Conservation (phyloP, 1,140 invertebrate species). For the Berghia stephanieae region DNA sequence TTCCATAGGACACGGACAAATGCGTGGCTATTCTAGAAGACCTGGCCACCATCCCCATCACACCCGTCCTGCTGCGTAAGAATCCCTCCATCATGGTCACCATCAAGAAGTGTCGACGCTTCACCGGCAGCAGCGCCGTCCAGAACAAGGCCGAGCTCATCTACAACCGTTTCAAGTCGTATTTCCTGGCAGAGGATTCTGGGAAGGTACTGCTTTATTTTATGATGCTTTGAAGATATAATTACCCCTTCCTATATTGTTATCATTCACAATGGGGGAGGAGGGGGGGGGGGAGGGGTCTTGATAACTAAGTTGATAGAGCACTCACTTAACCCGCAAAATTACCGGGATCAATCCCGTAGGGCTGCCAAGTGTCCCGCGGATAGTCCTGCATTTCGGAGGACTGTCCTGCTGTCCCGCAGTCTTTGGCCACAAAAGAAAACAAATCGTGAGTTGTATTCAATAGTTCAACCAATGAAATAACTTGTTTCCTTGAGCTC, state of each 20-base stretch:
- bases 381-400: too few species aligned
- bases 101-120: slow-evolving; percentile 67
- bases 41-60: slow-evolving; percentile 75
- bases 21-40: slow-evolving; percentile 73
- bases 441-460: too few species aligned
- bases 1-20: slow-evolving; percentile 63
- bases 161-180: slow-evolving; percentile 63
- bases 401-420: too few species aligned
- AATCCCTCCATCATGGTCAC: slow-evolving; percentile 84
- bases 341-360: too few species aligned
- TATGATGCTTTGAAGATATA: background rate
- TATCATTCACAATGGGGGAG: too few species aligned
- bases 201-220: slow-evolving; percentile 35
- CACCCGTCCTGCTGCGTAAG: slow-evolving; percentile 83
- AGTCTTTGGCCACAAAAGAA: too few species aligned
- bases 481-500: too few species aligned
- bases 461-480: too few species aligned
- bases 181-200: slow-evolving; percentile 58
- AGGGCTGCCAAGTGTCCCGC: too few species aligned
- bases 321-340: too few species aligned
- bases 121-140: slow-evolving; percentile 61
- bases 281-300: too few species aligned
- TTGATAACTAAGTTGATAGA: too few species aligned
- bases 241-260: background rate
- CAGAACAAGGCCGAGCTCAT: slow-evolving; percentile 63